A percentile compares a stretch with the other conserved stretches of the same genome.
Conservation (phyloP, 2,797 vertebrate species). For the Sebastes cheni region DNA sequence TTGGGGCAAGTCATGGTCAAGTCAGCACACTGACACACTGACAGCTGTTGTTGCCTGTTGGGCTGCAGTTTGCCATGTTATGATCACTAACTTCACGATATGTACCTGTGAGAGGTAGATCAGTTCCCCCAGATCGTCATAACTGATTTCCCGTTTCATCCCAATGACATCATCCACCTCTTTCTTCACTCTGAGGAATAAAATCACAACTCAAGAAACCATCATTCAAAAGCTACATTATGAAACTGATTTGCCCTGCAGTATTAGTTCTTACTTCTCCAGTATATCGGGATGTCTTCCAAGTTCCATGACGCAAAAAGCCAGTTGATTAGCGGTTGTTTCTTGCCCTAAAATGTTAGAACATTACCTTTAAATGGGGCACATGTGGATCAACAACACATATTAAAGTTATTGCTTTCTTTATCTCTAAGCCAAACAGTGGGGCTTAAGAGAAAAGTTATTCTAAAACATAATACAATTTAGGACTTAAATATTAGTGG, state of each 20-base stretch:
- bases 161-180: constrained; percentile 94
- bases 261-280: constrained; percentile 76
- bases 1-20: too few species aligned
- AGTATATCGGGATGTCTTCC: constrained; percentile 87
- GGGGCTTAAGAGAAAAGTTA: neutral
- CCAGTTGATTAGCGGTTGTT: constrained; percentile 90
- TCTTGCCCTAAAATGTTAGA: constrained; percentile 86
- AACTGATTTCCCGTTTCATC: constrained; percentile 85
- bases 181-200: constrained; percentile 78
- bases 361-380: neutral
- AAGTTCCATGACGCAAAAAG: constrained; percentile 90
- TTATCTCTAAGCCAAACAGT: neutral
- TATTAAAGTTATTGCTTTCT: neutral
- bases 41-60: too few species aligned
- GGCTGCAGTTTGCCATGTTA: too few species aligned
- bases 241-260: fast-evolving
- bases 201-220: neutral
- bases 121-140: constrained; percentile 89
- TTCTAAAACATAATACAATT: neutral
- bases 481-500: neutral
- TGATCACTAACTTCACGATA: neutral
- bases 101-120: constrained; percentile 89
- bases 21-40: too few species aligned
- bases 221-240: neutral
- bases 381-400: neutral